Percentiles rank a stretch among this genome's conserved stretches.
These are phyloP conservation scores for Aselliscus stoliczkanus DNA, from an alignment of 2,797 vertebrate species.

Conservation along the genomic window DNA sequence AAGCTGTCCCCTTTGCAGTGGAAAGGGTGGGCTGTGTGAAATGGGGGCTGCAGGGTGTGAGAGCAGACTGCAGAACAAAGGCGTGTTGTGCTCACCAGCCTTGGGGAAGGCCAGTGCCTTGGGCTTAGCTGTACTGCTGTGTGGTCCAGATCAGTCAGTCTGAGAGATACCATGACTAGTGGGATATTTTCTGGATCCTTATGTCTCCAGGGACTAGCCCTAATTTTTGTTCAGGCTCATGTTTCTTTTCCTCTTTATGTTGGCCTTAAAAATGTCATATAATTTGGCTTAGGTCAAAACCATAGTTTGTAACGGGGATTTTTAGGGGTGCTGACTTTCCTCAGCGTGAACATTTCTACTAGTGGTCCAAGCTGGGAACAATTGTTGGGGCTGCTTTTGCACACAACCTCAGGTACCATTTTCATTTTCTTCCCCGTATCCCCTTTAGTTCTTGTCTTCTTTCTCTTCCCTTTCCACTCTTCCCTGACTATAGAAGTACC, in stretches of 20 bases:
- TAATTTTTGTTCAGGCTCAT: neutral
- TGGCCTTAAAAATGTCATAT: neutral
- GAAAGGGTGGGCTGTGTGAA: neutral
- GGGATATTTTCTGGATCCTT: neutral
- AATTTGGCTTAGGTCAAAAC: neutral
- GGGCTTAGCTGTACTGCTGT: neutral
- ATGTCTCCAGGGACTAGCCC: neutral
- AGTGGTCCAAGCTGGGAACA: neutral
- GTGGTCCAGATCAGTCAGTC: neutral
- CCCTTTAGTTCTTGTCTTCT: neutral
- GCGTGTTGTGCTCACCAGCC: neutral
- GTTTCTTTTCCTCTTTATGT: neutral
- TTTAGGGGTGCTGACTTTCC: neutral
- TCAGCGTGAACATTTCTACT: neutral
- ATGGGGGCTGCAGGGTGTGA: neutral
- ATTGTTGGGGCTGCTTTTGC: neutral
- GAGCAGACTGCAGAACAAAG: neutral
- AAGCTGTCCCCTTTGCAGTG: neutral
- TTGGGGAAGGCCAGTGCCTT: neutral
- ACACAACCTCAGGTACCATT: neutral
- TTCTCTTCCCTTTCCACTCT: neutral
- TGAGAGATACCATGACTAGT: too few species aligned
- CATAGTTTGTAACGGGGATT: neutral
- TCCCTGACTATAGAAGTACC: neutral
- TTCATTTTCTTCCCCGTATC: neutral